Percentiles rank a stretch among this genome's conserved stretches.
Conservation (phyloP, 1,140 invertebrate genomes). For the Drosophila lini region DNA sequence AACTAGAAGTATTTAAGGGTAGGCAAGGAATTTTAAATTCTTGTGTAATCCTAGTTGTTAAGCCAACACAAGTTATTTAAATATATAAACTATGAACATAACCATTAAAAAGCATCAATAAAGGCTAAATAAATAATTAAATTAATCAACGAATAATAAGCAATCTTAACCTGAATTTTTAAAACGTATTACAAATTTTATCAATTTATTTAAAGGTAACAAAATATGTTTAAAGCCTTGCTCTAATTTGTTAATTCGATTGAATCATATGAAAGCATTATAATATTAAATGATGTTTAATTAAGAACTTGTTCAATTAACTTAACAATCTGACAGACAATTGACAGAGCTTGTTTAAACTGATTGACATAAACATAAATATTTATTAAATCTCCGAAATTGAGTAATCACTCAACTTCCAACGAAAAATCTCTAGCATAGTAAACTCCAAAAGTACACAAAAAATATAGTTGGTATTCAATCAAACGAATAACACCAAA, state of each 20-base stretch:
- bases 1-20: not conserved
- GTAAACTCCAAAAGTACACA: not conserved
- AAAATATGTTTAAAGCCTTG: too few species aligned
- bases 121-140: not conserved
- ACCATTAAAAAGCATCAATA: not conserved
- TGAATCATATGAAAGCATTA: not conserved
- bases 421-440: not conserved
- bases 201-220: not conserved
- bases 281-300: not conserved
- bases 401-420: not conserved
- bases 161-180: not conserved
- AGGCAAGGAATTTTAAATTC: too few species aligned
- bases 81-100: not conserved
- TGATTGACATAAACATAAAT: not conserved
- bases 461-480: constrained; percentile 22
- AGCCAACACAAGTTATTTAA: not conserved
- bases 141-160: not conserved
- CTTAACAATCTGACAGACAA: not conserved
- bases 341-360: not conserved
- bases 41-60: too few species aligned
- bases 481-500: constrained; percentile 59
- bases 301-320: not conserved
- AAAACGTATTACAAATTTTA: not conserved
- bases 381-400: not conserved
- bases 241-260: not conserved